Evolutionary conservation across 2,113 vertebrate species (phyloP), one percentile per base, ranked within the genome.

Genomic region (Hippopotamus amphibius): DNA sequence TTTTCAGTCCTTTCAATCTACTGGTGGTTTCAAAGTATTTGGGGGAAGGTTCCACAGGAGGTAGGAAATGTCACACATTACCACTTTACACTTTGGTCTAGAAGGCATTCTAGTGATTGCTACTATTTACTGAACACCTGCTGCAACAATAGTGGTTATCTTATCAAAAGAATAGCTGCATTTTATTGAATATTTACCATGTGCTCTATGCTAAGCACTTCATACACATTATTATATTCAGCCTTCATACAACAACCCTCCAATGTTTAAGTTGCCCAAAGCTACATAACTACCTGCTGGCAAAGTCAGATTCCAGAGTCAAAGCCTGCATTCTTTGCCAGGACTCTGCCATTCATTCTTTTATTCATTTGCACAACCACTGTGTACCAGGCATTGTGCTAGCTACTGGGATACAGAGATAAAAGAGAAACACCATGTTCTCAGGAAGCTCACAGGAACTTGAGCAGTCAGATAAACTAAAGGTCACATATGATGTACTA

Each of bases 1-100:
- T 92, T 84, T 92, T 61, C 33, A n/a, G 33, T 72, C 65, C 22
- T 81, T 79, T 89, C 93, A 59, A 89, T 68, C 59, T 59, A 85
- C 48, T 68, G 71, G 43, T 15, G n/a, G 46, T 46, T 93, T 89
- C 77, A 66, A 33, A n/a, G 76, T 43, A 66, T 68, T 61, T 74
- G 43, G 5, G 24, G 37, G 22, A 41, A 10, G 37, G 37, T 57
- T 37, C 59, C 13, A 24, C 12, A 69, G 79, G 59, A 84, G 37
- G 77, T 7, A 41, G 33, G 72, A 83, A 88, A 61, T 33, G 48
- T 82, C 82, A 50, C 33, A 21, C 48, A 21, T 83, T 1, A 22
- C 63, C 57, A 53, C 53, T 61, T 91, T 41, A 92, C 17, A 76
- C 33, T 59, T 87, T 16, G 37, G 41, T 53, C 65, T 68, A 65